These are phyloP conservation scores for Odontothrips loti DNA, from an alignment of 2,888 invertebrate genomes.

Conservation along the genomic window DNA sequence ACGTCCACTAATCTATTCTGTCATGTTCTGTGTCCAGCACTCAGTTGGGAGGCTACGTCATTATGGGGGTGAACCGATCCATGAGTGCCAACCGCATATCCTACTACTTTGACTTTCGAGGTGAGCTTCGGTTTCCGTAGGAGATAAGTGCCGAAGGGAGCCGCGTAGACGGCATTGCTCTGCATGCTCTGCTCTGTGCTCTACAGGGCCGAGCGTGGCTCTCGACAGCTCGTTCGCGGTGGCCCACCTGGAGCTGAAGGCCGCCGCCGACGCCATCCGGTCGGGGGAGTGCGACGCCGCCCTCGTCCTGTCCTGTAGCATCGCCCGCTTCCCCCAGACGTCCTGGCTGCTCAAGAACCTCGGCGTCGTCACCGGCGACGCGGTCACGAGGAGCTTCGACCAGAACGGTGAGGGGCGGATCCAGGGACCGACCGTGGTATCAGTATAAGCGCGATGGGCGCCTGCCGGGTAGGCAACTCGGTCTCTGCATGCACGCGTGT, in stretches of 20 bases:
- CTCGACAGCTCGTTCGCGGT: conserved; percentile 65
- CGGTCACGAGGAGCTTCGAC: conserved; percentile 61
- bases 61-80: conserved; percentile 60
- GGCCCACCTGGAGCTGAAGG: conserved; percentile 57
- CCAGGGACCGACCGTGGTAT: too few species aligned
- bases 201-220: conserved; percentile 53
- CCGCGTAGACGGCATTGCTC: neutral
- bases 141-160: neutral
- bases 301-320: conserved; percentile 54
- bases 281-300: conserved; percentile 51
- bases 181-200: neutral
- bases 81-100: conserved; percentile 61
- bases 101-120: conserved; percentile 57
- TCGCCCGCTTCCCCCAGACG: conserved; percentile 57
- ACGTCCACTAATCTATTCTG: too few species aligned
- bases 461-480: too few species aligned
- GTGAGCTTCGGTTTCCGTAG: conserved; percentile 40
- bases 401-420: conserved; percentile 51
- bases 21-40: conserved; percentile 36
- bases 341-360: conserved; percentile 60
- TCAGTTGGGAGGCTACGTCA: conserved; percentile 54
- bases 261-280: conserved; percentile 48
- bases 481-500: too few species aligned
- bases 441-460: neutral
- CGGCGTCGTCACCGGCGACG: conserved; percentile 58